Percentiles rank a stretch among this genome's conserved stretches.
phyloP scores from a whole-genome alignment of 2,888 invertebrate species.

The Dorcus hopei region DNA sequence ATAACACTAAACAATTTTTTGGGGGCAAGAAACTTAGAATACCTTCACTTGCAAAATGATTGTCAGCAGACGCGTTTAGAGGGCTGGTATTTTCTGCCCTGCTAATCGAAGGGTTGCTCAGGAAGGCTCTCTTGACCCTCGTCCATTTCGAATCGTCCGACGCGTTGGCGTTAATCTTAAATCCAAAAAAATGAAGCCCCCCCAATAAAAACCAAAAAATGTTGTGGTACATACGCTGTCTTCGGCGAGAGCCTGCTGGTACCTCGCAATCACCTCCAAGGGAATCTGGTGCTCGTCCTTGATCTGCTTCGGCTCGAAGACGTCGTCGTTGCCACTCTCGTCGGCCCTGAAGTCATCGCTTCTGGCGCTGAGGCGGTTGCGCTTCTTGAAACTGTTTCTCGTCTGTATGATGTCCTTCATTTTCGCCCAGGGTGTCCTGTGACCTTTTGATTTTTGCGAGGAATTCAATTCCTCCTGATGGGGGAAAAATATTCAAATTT shows the following conservation, averaged over 20 bases:
- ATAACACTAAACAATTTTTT: no score
- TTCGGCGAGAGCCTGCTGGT: slow-evolving; percentile 38
- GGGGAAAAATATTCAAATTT: neutral
- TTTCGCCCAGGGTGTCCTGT: slow-evolving; percentile 70
- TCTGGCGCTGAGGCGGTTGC: slow-evolving; percentile 42
- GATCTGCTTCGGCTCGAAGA: slow-evolving; percentile 37
- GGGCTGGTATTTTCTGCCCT: slow-evolving; percentile 20
- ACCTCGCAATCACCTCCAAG: slow-evolving; percentile 39
- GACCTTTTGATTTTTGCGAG: slow-evolving; percentile 17
- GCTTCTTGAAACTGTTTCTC: slow-evolving; percentile 63
- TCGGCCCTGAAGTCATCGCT: slow-evolving; percentile 45
- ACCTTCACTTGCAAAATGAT: slow-evolving; percentile 5
- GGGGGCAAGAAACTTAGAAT: neutral
- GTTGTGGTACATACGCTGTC: slow-evolving; percentile 22
- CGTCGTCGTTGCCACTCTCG: slow-evolving; percentile 44
- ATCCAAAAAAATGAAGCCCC: neutral
- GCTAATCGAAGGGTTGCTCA: slow-evolving; percentile 42
- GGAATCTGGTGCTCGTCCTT: slow-evolving; percentile 28
- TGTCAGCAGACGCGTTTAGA: slow-evolving; percentile 3
- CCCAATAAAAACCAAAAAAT: neutral
- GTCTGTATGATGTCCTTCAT: slow-evolving; percentile 76
- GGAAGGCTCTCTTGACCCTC: slow-evolving; percentile 69
- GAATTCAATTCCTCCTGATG: slow-evolving; percentile 13
- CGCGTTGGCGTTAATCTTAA: slow-evolving; percentile 7
- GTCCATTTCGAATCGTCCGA: slow-evolving; percentile 66